Conservation (phyloP, 2,113 vertebrate species). For the Ceyx margarethae region DNA sequence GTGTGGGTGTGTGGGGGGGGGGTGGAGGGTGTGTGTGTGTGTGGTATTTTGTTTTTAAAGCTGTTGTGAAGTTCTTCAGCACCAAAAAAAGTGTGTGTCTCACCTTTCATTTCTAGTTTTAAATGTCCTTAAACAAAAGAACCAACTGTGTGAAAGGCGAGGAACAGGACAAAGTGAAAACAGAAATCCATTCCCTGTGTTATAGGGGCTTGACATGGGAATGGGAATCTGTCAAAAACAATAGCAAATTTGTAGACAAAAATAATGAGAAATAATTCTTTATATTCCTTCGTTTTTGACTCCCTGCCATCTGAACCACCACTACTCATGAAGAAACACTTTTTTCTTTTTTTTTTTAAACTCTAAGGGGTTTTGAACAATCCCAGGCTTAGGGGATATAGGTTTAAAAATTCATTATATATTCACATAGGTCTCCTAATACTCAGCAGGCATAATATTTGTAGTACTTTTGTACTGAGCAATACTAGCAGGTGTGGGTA, state of each 20-base stretch:
- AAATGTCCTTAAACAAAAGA: conserved; percentile 1
- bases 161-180: neutral
- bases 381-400: neutral
- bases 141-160: neutral
- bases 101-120: neutral
- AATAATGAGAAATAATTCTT: neutral
- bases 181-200: neutral
- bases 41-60: neutral
- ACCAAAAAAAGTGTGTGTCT: neutral
- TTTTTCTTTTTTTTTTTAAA: neutral
- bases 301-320: neutral
- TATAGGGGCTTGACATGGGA: neutral
- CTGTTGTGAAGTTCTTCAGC: neutral
- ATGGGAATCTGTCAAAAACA: neutral
- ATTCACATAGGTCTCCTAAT: neutral
- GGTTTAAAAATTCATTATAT: neutral
- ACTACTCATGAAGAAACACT: neutral
- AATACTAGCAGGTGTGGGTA: neutral
- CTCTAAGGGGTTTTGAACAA: neutral
- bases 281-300: neutral
- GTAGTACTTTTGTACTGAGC: neutral
- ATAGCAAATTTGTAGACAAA: neutral
- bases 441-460: neutral
- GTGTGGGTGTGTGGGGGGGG: neutral
- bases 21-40: too few species aligned